Evolutionary conservation across 2,797 vertebrate species (phyloP).

Genomic region (Morelia viridis): DNA sequence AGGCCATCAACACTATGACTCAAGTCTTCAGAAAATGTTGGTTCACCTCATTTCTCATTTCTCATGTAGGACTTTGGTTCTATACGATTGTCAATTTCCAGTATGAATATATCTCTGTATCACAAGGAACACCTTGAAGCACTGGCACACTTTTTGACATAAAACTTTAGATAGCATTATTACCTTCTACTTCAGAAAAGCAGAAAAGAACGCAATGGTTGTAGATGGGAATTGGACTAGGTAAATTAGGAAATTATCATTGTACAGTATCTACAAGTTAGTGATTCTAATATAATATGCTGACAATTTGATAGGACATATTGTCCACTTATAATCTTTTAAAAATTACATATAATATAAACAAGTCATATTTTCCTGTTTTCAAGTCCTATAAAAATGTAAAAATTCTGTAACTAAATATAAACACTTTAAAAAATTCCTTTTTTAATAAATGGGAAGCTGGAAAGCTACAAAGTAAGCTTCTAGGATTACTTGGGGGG

Average conservation of each 20-base stretch:
- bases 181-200: not conserved
- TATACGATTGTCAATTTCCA: not conserved
- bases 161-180: not conserved
- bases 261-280: not conserved
- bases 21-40: not conserved
- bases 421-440: not conserved
- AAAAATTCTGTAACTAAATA: not conserved
- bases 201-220: not conserved
- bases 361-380: not conserved
- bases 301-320: not conserved
- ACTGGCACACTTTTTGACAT: not conserved
- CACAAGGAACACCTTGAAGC: not conserved
- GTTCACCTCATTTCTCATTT: not conserved
- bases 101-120: not conserved
- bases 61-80: not conserved
- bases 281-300: not conserved
- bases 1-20: not conserved
- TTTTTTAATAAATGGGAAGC: not conserved
- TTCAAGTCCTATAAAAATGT: not conserved
- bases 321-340: not conserved
- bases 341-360: not conserved
- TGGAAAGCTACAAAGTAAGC: not conserved
- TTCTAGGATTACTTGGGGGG: not conserved
- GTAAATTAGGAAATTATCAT: not conserved
- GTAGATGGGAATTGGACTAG: not conserved